These are phyloP conservation scores for Synergus umbraculus DNA, from an alignment of 2,888 invertebrate species.

Conservation along the genomic window DNA sequence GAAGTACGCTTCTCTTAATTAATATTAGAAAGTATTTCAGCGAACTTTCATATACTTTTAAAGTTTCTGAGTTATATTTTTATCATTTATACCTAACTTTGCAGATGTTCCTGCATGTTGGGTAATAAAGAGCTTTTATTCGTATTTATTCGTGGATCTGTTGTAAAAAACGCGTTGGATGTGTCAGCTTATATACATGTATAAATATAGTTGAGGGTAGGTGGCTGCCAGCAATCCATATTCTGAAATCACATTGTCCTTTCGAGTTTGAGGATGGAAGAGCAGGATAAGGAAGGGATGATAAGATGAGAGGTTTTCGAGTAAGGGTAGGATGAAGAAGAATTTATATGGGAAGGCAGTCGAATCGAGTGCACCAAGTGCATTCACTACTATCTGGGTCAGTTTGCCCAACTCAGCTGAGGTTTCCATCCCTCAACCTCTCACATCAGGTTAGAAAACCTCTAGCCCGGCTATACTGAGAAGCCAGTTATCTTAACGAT, in stretches of 20 bases:
- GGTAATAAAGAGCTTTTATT: neutral
- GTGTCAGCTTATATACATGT: neutral
- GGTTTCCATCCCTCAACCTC: constrained; percentile 54
- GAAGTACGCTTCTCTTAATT: too few relatives aligned
- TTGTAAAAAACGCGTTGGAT: neutral
- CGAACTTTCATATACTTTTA: too few relatives aligned
- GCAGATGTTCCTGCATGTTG: neutral
- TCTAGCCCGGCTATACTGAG: constrained; percentile 14
- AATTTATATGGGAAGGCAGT: constrained; percentile 44
- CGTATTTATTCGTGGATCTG: neutral
- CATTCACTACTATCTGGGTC: constrained; percentile 73
- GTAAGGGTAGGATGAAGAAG: constrained; percentile 14
- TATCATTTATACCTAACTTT: neutral
- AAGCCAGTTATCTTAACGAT: constrained; percentile 51
- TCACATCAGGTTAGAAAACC: constrained; percentile 4
- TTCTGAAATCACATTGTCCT: constrained; percentile 39
- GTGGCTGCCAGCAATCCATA: constrained; percentile 26
- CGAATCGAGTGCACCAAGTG: constrained; percentile 53
- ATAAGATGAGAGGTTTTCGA: constrained; percentile 19
- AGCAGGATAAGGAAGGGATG: constrained; percentile 14
- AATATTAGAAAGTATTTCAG: too few relatives aligned
- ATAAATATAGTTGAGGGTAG: neutral
- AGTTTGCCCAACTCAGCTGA: constrained; percentile 70
- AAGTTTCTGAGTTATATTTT: neutral
- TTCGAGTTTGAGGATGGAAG: constrained; percentile 28